Base-by-base conservation (phyloP, 2,888 invertebrate genomes). In the Leptura quadrifasciata region DNA sequence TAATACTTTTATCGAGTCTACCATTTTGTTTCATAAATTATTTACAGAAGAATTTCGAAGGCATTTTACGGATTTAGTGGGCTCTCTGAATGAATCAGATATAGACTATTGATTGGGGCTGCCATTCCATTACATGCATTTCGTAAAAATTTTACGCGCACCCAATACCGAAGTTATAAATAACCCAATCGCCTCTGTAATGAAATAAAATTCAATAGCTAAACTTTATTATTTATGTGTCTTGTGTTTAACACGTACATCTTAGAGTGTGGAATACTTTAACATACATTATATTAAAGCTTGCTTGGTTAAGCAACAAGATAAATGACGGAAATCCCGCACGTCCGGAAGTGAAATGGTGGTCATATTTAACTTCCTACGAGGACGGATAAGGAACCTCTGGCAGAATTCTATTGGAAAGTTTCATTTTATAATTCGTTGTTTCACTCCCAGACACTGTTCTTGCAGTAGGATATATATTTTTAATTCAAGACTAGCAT, bases 331-430 rank as follows among this genome's bases (percentile, higher is more conserved):
- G 39, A 39, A 58, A 70, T 70, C 69, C 69, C 58, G 39, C 60
- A 70, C 69, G 58, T 70, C 69, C 69, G 58, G 69, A 58, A 70
- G 69, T 70, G 21, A 70, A 70, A 70, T 70, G 69, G 54, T 60
- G 55, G 69, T 21, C 69, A 70, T 55, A 70, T 70, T 60, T 70
- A 70, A 60, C 69, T 58, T 47, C 21, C 55, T n/a, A 70, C 39
- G 39, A 21, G 69, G 21, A 35, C 10, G 57, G 60, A 70, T 70
- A 39, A 58, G 58, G 69, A 58, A 64, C 39, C 27, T 20, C 27
- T 18, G 39, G 64, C 39, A 18, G 15, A 39, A 20, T 31, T 20
- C 35, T 64, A 64, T 64, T 20, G 47, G 57, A 57, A 57, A 57
- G 20, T 57, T 20, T 57, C 57, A 10, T 20, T 57, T 57, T 57